These are phyloP conservation scores for Candidula unifasciata DNA, from an alignment of 2,888 invertebrate species.

Conservation along the genomic window DNA sequence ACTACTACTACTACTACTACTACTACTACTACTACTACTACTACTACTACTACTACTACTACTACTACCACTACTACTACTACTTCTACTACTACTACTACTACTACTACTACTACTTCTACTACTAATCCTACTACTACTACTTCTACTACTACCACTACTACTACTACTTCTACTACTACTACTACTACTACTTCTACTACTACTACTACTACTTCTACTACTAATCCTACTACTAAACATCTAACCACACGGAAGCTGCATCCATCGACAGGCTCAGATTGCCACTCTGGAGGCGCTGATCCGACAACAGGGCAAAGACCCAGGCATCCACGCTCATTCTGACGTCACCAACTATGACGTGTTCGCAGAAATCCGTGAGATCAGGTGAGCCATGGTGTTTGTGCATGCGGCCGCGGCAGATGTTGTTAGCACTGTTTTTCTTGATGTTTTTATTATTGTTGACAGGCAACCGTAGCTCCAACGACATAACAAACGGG, in stretches of 20 bases:
- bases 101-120: constrained; percentile 28
- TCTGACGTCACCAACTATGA: constrained; percentile 61
- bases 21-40: constrained; percentile 23
- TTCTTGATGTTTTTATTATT: too few species aligned
- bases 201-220: constrained; percentile 25
- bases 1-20: not conserved
- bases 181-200: constrained; percentile 27
- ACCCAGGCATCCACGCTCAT: constrained; percentile 67
- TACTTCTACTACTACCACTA: not conserved
- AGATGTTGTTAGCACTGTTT: too few species aligned
- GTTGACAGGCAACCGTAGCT: too few species aligned
- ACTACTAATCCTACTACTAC: not conserved
- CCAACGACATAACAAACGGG: too few species aligned
- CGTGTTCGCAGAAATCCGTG: constrained; percentile 52
- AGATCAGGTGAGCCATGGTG: constrained; percentile 14
- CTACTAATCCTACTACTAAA: not conserved
- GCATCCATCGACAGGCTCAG: constrained; percentile 54
- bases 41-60: constrained; percentile 16
- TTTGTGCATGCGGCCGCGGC: not conserved
- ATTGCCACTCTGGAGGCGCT: constrained; percentile 61
- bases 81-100: constrained; percentile 27
- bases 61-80: constrained; percentile 35
- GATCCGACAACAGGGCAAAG: constrained; percentile 59
- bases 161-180: not conserved
- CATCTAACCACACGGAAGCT: too few species aligned